Evolutionary conservation across 2,797 vertebrate species (phyloP).

Genomic region (Bucorvus abyssinicus): DNA sequence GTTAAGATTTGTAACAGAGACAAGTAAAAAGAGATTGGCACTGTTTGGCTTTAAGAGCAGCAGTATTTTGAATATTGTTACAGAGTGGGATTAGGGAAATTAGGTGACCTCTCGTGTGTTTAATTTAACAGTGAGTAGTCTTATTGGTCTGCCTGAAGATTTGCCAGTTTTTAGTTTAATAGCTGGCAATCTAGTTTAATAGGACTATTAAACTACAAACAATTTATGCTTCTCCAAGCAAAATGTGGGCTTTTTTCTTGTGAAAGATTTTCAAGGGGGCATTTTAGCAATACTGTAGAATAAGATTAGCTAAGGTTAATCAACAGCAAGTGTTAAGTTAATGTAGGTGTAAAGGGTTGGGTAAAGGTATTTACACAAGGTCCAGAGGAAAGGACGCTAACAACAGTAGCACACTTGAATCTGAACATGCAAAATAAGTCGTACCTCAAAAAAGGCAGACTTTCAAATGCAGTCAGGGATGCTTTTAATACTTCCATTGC

Average conservation of each 20-base stretch:
- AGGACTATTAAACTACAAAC: background rate
- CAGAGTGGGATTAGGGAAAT: background rate
- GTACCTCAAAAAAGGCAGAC: background rate
- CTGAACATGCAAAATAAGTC: background rate
- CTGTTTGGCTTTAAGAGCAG: background rate
- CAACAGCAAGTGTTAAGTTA: background rate
- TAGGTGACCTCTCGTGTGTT: background rate
- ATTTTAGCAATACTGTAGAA: background rate
- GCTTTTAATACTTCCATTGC: background rate
- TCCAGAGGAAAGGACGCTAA: background rate
- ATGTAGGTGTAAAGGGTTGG: background rate
- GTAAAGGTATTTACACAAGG: background rate
- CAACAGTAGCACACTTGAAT: background rate
- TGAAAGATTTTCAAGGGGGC: background rate
- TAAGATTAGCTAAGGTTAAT: background rate
- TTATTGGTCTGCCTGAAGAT: background rate
- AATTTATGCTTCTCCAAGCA: background rate
- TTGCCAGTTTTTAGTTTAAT: background rate
- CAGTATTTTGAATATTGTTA: background rate
- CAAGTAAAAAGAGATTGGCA: background rate
- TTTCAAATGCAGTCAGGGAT: background rate
- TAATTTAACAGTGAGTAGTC: background rate
- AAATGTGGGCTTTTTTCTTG: background rate
- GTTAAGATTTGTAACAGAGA: background rate
- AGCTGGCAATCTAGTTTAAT: background rate